A percentile compares a stretch with the other conserved stretches of the same genome.
These are phyloP conservation scores for Rhinatrema bivittatum DNA, from an alignment of 2,797 vertebrate genomes.

Conservation along the genomic window DNA sequence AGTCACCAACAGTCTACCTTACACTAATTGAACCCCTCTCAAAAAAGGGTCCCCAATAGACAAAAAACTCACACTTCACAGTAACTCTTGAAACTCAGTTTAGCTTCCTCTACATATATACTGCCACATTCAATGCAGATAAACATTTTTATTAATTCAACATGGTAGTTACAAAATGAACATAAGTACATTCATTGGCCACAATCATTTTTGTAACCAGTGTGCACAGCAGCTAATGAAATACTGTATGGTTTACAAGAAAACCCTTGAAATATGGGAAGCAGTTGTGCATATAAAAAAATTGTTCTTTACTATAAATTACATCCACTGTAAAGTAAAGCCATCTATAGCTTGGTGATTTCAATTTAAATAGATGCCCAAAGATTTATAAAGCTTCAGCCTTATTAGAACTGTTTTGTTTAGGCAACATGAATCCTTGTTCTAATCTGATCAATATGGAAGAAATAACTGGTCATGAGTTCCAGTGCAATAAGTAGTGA, in stretches of 20 bases:
- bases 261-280: conserved; percentile 26
- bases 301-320: conserved; percentile 50
- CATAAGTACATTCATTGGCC: conserved; percentile 61
- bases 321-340: conserved; percentile 41
- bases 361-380: too few relatives aligned
- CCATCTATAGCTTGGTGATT: background rate
- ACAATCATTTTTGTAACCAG: conserved; percentile 41
- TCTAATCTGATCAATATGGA: conserved; percentile 12
- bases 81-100: too few relatives aligned
- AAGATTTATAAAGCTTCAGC: too few relatives aligned
- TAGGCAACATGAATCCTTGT: too few relatives aligned
- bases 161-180: conserved; percentile 77
- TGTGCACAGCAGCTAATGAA: conserved; percentile 19
- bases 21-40: too few relatives aligned
- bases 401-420: too few relatives aligned
- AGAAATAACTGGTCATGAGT: conserved; percentile 32
- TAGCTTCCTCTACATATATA: too few relatives aligned
- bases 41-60: too few relatives aligned
- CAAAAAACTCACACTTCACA: too few relatives aligned
- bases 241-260: conserved; percentile 39
- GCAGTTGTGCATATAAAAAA: conserved; percentile 54
- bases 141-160: conserved; percentile 76
- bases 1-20: too few relatives aligned
- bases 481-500: conserved; percentile 52
- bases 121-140: conserved; percentile 29